Evolutionary conservation across 2,113 vertebrate species (phyloP), one percentile per base, ranked within the genome.

Genomic region (Myotis brandtii): DNA sequence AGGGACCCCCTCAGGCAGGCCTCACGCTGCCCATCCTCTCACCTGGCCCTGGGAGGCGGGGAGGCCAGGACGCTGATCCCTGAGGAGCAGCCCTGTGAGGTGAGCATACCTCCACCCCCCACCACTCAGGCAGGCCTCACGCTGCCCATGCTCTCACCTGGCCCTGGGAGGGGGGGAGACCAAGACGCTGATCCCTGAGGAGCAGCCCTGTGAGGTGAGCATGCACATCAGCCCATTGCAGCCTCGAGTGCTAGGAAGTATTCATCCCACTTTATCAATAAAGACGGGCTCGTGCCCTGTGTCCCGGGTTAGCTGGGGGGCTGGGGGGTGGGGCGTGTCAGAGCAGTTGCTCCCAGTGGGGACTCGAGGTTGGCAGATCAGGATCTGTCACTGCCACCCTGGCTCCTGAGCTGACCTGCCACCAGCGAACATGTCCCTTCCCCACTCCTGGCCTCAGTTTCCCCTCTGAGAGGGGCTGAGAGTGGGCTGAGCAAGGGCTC

Each of bases 91-190:
- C 23, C 50, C 37, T 14, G 16, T 13, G 56, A 14, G 59, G 25
- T 3, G 37, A 43, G 1, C 5, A 21, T n/a, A 23, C 0, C 0
- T 0, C 50, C 20, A 9, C 9, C 0, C 1, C 34, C 1, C 0
- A n/a, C n/a, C 11, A 16, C 37, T 18, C 16, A 21, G 40, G 52
- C 43, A 9, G 5, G 16, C 56, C 30, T n/a, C 9, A 0, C 27
- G 27, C 70, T 17, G 56, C 27, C 56, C 27, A 2, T 12, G 9
- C 5, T 17, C 18, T 43, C 1, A 1, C 6, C 37, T 1, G 16
- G 13, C 34, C 52, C n/a, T 13, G 43, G 62, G 64, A 32, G n/a
- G 18, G 23, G 52, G 43, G 21, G 37, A 16, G 43, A 43, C 1
- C 13, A 56, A 62, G 75, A 43, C 0, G 1, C 13, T 1, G 37